A percentile compares a stretch with the other conserved stretches of the same genome.
Evolutionary conservation across 2,888 invertebrate genomes (phyloP).

Genomic region (Acronicta aceris): DNA sequence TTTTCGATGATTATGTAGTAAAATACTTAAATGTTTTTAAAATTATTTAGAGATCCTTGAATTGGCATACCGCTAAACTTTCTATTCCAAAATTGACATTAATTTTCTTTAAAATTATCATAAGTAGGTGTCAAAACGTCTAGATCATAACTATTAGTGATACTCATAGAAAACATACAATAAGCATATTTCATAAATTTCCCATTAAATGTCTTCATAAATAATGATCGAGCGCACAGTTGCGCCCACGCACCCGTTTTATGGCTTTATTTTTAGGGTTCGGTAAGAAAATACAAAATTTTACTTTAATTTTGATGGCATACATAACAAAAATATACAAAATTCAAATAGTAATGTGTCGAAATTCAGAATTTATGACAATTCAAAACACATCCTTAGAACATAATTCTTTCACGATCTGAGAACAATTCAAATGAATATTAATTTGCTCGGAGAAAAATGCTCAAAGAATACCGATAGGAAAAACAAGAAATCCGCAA

Average conservation of each 20-base stretch:
- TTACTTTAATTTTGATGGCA: too few species aligned
- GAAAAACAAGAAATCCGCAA: constrained; percentile 1
- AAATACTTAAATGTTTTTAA: too few species aligned
- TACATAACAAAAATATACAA: too few species aligned
- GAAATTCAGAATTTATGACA: too few species aligned
- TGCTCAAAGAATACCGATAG: too few species aligned
- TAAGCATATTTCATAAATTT: constrained; percentile 63
- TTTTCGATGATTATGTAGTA: too few species aligned
- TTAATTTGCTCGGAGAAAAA: too few species aligned
- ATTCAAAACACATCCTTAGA: too few species aligned
- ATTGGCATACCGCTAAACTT: constrained; percentile 15
- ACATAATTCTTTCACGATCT: too few species aligned
- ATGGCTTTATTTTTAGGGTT: constrained; percentile 51
- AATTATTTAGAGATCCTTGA: not conserved
- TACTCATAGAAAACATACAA: constrained; percentile 67
- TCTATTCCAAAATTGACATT: constrained; percentile 3
- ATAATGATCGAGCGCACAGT: constrained; percentile 64
- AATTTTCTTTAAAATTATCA: constrained; percentile 46
- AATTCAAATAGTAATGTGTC: too few species aligned
- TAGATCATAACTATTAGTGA: constrained; percentile 63
- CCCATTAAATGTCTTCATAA: constrained; percentile 72
- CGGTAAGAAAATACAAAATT: constrained; percentile 12
- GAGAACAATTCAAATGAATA: too few species aligned
- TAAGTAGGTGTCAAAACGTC: constrained; percentile 76
- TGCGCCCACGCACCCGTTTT: constrained; percentile 67